phyloP scores from a whole-genome alignment of 2,888 invertebrate species.

The Dryadula phaetusa region DNA sequence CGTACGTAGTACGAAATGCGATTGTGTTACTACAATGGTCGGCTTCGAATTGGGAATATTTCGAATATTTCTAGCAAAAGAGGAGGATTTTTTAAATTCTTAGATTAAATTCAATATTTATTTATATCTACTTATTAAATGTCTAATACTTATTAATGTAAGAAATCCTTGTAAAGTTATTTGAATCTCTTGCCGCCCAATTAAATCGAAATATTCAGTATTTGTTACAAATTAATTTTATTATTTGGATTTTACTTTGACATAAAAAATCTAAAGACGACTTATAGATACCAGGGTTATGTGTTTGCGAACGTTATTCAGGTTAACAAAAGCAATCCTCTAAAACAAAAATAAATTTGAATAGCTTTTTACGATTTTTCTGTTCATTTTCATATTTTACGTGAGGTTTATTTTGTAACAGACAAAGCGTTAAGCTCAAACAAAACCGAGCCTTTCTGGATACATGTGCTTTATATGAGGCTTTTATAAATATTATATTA shows the following conservation, averaged over 20 bases:
- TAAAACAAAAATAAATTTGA: constrained; percentile 2
- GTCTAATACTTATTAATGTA: too few species aligned
- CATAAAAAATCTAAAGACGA: neutral
- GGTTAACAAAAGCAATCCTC: constrained; percentile 1
- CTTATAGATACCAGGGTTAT: neutral
- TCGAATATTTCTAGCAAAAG: neutral
- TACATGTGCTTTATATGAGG: constrained; percentile 14
- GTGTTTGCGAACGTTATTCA: neutral
- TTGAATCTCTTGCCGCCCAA: too few species aligned
- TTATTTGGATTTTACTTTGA: neutral
- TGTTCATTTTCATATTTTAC: constrained; percentile 26
- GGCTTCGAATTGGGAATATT: constrained; percentile 17
- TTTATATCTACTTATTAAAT: too few species aligned
- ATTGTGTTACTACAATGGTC: constrained; percentile 34
- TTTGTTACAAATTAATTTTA: too few species aligned
- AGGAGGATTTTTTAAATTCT: neutral
- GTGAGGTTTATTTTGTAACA: constrained; percentile 15
- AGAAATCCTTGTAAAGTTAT: too few species aligned
- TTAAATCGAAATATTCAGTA: too few species aligned
- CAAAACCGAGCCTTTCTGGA: constrained; percentile 28
- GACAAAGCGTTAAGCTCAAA: constrained; percentile 27
- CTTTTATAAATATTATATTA: constrained; percentile 17
- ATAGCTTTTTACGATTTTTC: constrained; percentile 10
- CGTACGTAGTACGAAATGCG: constrained; percentile 31
- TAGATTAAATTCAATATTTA: neutral